Base-by-base conservation (phyloP, 2,113 vertebrate genomes). In the Aplodontia rufa region DNA sequence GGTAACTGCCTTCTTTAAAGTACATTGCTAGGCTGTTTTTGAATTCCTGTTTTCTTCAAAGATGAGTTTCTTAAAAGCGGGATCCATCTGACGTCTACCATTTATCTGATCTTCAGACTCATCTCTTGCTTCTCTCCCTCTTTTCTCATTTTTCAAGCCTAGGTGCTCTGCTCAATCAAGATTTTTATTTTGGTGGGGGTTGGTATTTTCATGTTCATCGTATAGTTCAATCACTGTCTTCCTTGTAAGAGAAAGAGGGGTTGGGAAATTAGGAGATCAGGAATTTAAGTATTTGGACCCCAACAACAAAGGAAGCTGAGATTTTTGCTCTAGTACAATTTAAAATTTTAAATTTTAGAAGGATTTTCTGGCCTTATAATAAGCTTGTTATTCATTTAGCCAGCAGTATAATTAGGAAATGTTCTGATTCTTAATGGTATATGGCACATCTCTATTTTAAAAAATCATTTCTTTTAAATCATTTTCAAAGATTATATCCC, bases 381-480 rank as follows among this genome's bases (percentile, higher is more conserved):
- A 51, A 45, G 66, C 35, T 87, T 93, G n/a, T 80, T 90, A 93
- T 32, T 89, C 40, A 72, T 60, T 72, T 74, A 85, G 30, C n/a
- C 75, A 79, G 87, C 72, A 90, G n/a, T 49, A 53, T 80, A 90
- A 87, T 85, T 71, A 91, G 58, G 37, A 62, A 68, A 69, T 79
- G 42, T 83, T 42, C 53, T 55, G 32, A 89, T 79, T 78, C 30
- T 89, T 94, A 86, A 83, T 91, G 82, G 89, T 82, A 69, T 74
- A 51, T 91, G 71, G 35, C 5, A 35, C 13, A 69, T 72, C 8
- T 85, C 35, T 75, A 20, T 95, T 92, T 84, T 68, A 53, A 87
- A 95, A 80, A 84, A 5, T 72, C 69, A 3, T 83, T 93, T 47
- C 19, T 87, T 47, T 55, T 32, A 92, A 91, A 66, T 92, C 68